These are phyloP conservation scores for Axea sp. DNA, from an alignment of 2,888 invertebrate genomes.

Conservation along the genomic window DNA sequence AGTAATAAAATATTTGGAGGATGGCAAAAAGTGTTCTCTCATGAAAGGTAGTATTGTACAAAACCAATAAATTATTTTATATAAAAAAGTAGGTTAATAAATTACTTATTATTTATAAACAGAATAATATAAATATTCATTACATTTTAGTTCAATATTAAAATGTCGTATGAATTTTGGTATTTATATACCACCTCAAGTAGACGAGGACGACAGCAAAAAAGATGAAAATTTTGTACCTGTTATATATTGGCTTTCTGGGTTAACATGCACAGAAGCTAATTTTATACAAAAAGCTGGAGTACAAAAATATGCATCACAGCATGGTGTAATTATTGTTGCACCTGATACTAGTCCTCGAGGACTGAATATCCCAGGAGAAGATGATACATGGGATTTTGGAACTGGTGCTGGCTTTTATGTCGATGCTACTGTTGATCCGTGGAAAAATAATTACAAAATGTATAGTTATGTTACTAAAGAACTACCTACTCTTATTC, in stretches of 20 bases:
- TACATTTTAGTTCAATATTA: slow-evolving; percentile 82
- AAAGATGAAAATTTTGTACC: slow-evolving; percentile 84
- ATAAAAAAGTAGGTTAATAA: too few species aligned
- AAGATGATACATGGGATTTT: slow-evolving; percentile 96
- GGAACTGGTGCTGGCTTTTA: slow-evolving; percentile 98
- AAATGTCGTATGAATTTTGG: slow-evolving; percentile 97
- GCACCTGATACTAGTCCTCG: slow-evolving; percentile 98
- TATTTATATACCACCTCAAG: slow-evolving; percentile 91
- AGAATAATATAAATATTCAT: too few species aligned
- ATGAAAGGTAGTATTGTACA: slow-evolving; percentile 84
- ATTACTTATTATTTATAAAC: too few species aligned
- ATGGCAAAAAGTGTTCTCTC: slow-evolving; percentile 90
- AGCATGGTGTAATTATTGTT: slow-evolving; percentile 92
- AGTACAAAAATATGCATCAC: slow-evolving; percentile 93
- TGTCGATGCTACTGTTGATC: slow-evolving; percentile 93
- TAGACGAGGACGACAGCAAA: slow-evolving; percentile 80
- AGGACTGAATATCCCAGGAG: slow-evolving; percentile 92
- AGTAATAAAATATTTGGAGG: slow-evolving; percentile 90
- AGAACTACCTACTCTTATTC: slow-evolving; percentile 89
- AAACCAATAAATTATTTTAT: neutral
- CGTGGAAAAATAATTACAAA: slow-evolving; percentile 94
- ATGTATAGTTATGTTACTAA: slow-evolving; percentile 97
- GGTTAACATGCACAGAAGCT: slow-evolving; percentile 95
- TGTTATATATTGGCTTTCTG: slow-evolving; percentile 94
- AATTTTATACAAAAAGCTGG: slow-evolving; percentile 98